Conservation (phyloP, 37 sponge, comb jelly and placozoan genomes). For the Theonella swinhoei region DNA sequence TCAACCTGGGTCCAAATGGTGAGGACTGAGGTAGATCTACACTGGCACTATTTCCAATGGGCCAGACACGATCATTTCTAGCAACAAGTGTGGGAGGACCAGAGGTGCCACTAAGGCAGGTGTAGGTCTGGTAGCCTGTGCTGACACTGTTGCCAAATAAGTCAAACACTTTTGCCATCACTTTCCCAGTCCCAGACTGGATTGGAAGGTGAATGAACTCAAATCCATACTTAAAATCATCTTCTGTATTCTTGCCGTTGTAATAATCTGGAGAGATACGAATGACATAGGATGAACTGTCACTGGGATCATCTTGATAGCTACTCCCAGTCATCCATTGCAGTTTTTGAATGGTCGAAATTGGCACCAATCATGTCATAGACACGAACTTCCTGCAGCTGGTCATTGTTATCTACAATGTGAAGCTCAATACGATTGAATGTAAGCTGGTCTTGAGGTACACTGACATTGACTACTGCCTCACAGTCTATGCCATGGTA, state of each 20-base stretch:
- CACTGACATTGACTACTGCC: slow-evolving; percentile 12
- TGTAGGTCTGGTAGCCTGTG: no score
- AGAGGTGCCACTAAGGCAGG: no score
- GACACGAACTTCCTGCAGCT: background rate
- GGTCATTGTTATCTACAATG: background rate
- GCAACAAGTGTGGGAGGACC: no score
- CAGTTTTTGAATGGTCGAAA: background rate
- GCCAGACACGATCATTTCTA: no score
- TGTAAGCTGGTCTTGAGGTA: slow-evolving; percentile 3
- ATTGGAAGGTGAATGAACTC: background rate
- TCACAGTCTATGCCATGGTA: background rate
- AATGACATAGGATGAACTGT: background rate
- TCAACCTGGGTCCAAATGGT: background rate
- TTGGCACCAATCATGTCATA: slow-evolving; percentile 4
- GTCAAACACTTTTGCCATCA: background rate
- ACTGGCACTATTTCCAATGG: no score
- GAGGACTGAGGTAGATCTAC: background rate
- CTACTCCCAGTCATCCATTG: background rate
- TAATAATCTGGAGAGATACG: no score
- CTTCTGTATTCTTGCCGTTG: no score
- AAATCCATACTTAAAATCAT: background rate
- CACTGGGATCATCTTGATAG: background rate
- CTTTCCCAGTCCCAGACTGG: background rate
- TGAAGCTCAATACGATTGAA: slow-evolving; percentile 13
- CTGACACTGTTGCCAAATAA: background rate